A percentile compares a stretch with the other conserved stretches of the same genome.
These are phyloP conservation scores for Bradypodion pumilum DNA, from an alignment of 2,797 vertebrate genomes.

Conservation along the genomic window DNA sequence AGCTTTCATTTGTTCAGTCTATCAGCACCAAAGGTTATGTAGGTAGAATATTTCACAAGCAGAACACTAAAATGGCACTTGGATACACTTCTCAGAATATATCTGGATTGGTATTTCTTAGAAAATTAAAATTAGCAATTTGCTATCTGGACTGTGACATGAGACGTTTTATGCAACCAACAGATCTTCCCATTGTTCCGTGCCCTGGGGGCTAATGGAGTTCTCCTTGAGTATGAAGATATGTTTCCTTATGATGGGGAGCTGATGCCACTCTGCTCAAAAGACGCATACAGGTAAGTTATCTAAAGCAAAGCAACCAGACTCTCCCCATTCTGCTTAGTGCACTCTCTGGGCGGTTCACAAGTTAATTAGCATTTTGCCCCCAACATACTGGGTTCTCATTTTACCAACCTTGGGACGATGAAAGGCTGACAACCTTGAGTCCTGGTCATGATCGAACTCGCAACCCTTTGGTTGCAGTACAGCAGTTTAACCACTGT, in stretches of 20 bases:
- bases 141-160: background rate
- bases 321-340: no score
- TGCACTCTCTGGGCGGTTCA: no score
- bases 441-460: no score
- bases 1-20: background rate
- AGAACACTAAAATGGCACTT: background rate
- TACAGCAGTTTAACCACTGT: no score
- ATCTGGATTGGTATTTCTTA: background rate
- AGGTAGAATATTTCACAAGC: background rate
- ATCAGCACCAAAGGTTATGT: background rate
- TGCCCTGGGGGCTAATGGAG: slow-evolving; percentile 84
- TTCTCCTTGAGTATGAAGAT: slow-evolving; percentile 95
- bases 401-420: no score
- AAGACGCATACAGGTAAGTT: slow-evolving; percentile 86
- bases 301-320: no score
- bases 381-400: no score
- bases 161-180: background rate
- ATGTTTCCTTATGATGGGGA: slow-evolving; percentile 90
- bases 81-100: background rate
- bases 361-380: no score
- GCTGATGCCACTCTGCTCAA: slow-evolving; percentile 81
- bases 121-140: background rate
- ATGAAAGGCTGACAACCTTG: no score
- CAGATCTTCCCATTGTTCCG: slow-evolving; percentile 88
- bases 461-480: no score